Evolutionary conservation across 1,140 invertebrate genomes (phyloP), one percentile per base, ranked within the genome.

Genomic region (Drosophila malerkotliana): DNA sequence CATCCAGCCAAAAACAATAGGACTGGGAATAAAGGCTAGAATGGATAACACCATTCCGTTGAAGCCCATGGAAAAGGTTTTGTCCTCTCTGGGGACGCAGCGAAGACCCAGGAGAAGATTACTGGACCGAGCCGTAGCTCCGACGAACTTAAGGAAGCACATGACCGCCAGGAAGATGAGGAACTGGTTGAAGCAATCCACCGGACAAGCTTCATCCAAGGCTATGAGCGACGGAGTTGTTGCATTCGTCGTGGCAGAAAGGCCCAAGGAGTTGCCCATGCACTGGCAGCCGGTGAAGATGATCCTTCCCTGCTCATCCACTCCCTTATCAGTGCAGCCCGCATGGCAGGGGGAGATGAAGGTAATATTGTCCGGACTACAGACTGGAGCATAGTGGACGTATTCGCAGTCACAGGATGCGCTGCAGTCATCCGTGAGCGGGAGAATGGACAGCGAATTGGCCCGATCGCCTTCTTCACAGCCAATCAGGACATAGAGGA

Each of bases 271-370:
- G 8, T 9, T 26, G 18, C 30, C n/a, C 10, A 88, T 57, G 56
- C 81, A 82, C 1, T 37, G 53, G 34, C 79, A 88, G 9, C 63
- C 67, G 1, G 72, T 69, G 14, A 57, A 91, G 56, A 93, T 79
- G 21, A 81, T 91, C 12, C 58, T 91, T 10, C 90, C 92, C 24
- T 92, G 79, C 1, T 71, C 57, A 18, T 73, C 72, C 21, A 60
- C 59, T 9, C 44, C 62, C 9, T 91, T 80, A 14, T 88, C 64
- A 0, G 89, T 91, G 77, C 95, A 96, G 1, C 95, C 95, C 30
- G 95, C 95, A 82, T 95, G 95, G 83, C 95, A 96, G 3, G 95
- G 93, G 0, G 95, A 96, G 76, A 95, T 95, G 77, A 93, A 96
- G 8, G 94, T 95, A 0, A 90, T 79, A 5, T 93, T 92, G 34